A percentile compares a stretch with the other conserved stretches of the same genome.
phyloP scores from a whole-genome alignment of 2,888 invertebrate genomes.

The Latheticus oryzae region DNA sequence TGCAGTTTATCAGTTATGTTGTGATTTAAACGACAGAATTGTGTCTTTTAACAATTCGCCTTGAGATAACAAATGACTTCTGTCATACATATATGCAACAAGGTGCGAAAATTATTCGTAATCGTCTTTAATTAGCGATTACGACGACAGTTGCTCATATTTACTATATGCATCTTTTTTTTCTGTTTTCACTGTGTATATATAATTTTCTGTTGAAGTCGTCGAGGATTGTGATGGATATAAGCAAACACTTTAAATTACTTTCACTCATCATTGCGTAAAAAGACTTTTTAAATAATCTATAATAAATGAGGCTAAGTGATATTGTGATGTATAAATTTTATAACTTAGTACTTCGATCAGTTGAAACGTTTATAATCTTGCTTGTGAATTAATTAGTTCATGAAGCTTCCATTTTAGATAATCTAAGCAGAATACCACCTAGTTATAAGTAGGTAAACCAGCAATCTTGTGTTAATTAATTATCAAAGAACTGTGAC shows the following conservation, averaged over 20 bases:
- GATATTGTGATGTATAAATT: too few relatives aligned
- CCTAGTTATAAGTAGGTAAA: conserved; percentile 29
- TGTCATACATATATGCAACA: conserved; percentile 30
- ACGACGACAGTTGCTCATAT: conserved; percentile 26
- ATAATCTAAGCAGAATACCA: conserved; percentile 30
- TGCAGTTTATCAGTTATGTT: too few relatives aligned
- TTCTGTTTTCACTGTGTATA: conserved; percentile 1
- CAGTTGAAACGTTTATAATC: conserved; percentile 1
- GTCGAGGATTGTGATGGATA: not conserved
- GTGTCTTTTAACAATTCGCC: conserved; percentile 25
- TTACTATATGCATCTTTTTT: conserved; percentile 23
- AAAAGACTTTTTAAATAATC: too few relatives aligned
- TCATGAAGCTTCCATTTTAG: conserved; percentile 27
- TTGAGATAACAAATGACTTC: conserved; percentile 32
- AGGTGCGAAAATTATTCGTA: conserved; percentile 39
- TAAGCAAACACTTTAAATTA: conserved; percentile 4
- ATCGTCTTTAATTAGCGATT: conserved; percentile 34
- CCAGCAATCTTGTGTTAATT: conserved; percentile 29
- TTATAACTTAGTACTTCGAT: conserved; percentile 2
- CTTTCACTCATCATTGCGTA: too few relatives aligned
- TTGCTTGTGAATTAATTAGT: conserved; percentile 24
- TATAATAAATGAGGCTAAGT: too few relatives aligned
- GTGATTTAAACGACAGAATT: too few relatives aligned
- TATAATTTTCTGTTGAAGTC: conserved; percentile 19
- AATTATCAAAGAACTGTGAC: too few relatives aligned